phyloP scores from a whole-genome alignment of 2,113 vertebrate genomes.

The Ptychochromis oligacanthus region DNA sequence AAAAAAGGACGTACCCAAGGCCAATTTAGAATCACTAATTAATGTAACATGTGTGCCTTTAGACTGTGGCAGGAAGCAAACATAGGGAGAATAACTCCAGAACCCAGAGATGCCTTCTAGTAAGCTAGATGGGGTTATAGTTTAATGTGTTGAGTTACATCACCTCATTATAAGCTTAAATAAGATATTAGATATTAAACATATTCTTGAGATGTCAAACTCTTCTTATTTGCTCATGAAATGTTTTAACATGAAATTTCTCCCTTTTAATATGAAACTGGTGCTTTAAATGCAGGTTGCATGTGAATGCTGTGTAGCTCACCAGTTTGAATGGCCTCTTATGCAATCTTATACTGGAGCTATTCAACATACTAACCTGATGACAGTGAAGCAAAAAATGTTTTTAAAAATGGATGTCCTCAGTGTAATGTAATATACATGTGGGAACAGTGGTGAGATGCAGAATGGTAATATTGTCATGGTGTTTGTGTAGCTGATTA shows the following conservation, averaged over 20 bases:
- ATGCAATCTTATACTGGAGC: neutral
- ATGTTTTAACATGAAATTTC: neutral
- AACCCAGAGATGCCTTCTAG: neutral
- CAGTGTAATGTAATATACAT: neutral
- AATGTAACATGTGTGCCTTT: neutral
- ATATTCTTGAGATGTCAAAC: neutral
- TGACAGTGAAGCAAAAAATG: neutral
- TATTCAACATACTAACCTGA: neutral
- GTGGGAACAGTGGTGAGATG: neutral
- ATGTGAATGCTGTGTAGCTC: neutral
- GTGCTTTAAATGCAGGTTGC: neutral
- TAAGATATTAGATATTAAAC: neutral
- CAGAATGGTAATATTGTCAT: neutral
- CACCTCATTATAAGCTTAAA: neutral
- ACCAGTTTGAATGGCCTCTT: neutral
- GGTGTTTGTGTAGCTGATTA: neutral
- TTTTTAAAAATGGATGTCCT: neutral
- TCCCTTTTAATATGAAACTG: neutral
- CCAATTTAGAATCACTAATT: neutral
- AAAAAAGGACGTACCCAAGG: neutral
- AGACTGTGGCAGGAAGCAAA: neutral
- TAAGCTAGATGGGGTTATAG: neutral
- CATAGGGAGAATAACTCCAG: neutral
- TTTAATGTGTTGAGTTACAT: neutral
- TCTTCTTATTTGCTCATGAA: neutral